Base-by-base conservation (phyloP, 2,888 invertebrate species). In the Linyphia triangularis region DNA sequence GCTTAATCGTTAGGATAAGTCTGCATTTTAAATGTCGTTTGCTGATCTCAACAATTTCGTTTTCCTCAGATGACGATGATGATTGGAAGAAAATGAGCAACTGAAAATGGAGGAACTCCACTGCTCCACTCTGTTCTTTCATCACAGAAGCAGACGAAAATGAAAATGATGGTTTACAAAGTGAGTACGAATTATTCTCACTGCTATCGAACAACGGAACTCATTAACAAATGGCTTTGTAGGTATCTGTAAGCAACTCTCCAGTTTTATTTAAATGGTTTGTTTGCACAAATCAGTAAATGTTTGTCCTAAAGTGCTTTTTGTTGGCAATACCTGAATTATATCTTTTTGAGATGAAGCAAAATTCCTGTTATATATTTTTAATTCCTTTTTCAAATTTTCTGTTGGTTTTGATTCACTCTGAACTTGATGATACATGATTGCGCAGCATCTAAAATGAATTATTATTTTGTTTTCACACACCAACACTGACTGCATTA, bases 161-260 rank as follows among this genome's bases (percentile, higher is more conserved):
- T 37, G 59, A 65, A 61, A 33, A 84, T 63, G 75, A 75, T 75
- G 84, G 37, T 84, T 67, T 73, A 84, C 33, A 84, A 84, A 67
- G 84, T 84, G 61, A 75, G 84, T 57, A 51, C 13, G 40, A 24
- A 13, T 33, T 30, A 33, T 67, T 67, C n/a, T 67, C 33, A 16
- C 5, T 2, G 28, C 33, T 67, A 2, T 30, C 6, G 2, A 28
- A 16, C 26, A 65, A 10, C 2, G 5, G 63, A 16, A 7, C 7
- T 0, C 30, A 5, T 65, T 65, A 30, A 22, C 40, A n/a, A 16
- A 22, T 0, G 13, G 10, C 7, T 24, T 28, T 22, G 4, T 19
- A 16, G 13, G 16, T 0, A 6, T 72, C 24, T 72, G n/a, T 33
- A 13, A 7, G 16, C 2, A 30, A 2, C 30, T 16, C 19, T 67